Evolutionary conservation across 2,888 invertebrate genomes (phyloP), one percentile per base, ranked within the genome.

Genomic region (Opisthograptis luteolata): DNA sequence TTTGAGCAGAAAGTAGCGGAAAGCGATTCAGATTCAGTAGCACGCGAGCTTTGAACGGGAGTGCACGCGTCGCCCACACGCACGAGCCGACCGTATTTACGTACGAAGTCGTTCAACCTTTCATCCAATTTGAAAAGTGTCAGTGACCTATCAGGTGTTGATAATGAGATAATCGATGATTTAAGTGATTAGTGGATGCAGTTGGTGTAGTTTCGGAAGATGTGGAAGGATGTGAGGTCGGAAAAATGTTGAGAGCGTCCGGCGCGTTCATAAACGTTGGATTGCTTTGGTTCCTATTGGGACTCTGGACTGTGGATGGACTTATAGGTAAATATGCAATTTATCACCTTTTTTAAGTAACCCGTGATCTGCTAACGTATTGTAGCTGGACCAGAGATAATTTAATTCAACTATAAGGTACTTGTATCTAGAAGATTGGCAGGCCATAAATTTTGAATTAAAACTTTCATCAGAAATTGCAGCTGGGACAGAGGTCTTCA

Each of bases 191-290:
- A 66, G 68, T 77, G 71, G 64, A 61, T 64, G 2, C 17, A 19
- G 24, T 25, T 15, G 19, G 19, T 10, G 40, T 40, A 13, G 65
- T 72, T 63, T 77, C 66, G 77, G 70, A 83, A 79, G 82, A 86
- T 86, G 86, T 68, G 71, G 60, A 67, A 79, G 73, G 77, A 85
- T 84, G 84, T 83, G 84, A 84, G 65, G 72, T 83, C 58, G 81
- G 84, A 79, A 89, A 83, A 84, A 89, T 89, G 89, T 76, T 88
- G 84, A 87, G 65, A 68, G 80, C 75, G 77, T 76, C 68, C 66
- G 65, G 68, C 58, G 74, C 75, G 74, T 77, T 81, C 70, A 58
- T 73, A 72, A 76, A 73, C 57, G 67, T 77, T 60, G 86, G 84
- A 81, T 84, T 86, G 72, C 73, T 84, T 70, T 84, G 77, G 73